Conservation (phyloP, 1,140 invertebrate genomes). For the Agrypnia vestita region DNA sequence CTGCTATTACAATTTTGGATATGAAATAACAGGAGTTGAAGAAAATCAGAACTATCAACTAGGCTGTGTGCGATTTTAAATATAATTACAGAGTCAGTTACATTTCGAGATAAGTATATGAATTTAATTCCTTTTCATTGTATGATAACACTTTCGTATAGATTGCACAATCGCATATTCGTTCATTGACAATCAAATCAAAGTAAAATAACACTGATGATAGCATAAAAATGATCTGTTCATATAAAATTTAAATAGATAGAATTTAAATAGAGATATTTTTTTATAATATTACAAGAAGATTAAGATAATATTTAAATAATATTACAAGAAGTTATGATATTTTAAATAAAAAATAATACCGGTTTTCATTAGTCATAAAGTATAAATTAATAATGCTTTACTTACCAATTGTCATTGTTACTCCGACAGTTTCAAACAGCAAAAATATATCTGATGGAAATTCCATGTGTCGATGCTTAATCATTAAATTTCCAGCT, state of each 20-base stretch:
- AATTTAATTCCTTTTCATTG: no score
- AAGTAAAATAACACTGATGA: background rate
- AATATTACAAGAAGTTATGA: background rate
- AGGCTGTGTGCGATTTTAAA: no score
- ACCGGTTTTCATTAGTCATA: background rate
- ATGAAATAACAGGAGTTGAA: no score
- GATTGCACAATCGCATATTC: no score
- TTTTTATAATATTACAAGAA: no score
- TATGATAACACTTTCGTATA: background rate
- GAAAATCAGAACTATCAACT: no score
- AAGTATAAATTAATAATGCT: slow-evolving; percentile 1
- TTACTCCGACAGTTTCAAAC: slow-evolving; percentile 79
- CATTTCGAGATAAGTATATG: no score
- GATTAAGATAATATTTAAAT: background rate
- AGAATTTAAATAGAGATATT: no score
- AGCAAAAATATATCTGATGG: slow-evolving; percentile 85
- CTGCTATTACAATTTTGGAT: no score
- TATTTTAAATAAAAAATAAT: background rate
- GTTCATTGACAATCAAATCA: no score
- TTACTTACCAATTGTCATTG: slow-evolving; percentile 72
- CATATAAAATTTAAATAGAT: no score
- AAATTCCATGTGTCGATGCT: slow-evolving; percentile 79
- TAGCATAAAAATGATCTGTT: background rate
- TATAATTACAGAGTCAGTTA: no score
- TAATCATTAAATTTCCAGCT: background rate